Evolutionary conservation across 2,113 vertebrate genomes (phyloP).

Genomic region (Atlantisia rogersi): DNA sequence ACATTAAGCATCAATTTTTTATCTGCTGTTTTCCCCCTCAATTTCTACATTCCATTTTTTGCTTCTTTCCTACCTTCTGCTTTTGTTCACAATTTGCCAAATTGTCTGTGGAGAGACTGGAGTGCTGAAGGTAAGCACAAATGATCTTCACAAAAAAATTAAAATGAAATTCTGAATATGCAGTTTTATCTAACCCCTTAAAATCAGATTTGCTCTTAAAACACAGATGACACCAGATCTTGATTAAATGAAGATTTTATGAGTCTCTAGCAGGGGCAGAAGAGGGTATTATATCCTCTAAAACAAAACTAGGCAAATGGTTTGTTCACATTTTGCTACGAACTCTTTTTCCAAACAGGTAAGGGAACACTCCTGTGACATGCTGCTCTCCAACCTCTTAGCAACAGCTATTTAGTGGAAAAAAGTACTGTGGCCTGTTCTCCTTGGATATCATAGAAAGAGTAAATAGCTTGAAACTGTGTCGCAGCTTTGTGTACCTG

Average conservation of each 20-base stretch:
- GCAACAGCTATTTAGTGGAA: not conserved
- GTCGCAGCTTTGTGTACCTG: no score
- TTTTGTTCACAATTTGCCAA: not conserved
- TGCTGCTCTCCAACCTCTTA: not conserved
- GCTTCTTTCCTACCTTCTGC: not conserved
- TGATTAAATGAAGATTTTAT: not conserved
- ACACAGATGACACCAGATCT: not conserved
- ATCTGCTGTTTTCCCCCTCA: not conserved
- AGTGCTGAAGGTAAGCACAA: not conserved
- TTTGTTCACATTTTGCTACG: not conserved
- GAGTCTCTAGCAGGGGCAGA: not conserved
- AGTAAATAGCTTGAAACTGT: not conserved
- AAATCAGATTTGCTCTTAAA: not conserved
- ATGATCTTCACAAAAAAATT: not conserved
- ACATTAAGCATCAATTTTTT: accelerated
- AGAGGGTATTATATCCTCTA: not conserved
- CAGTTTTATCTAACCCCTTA: not conserved
- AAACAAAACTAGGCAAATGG: not conserved
- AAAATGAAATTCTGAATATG: not conserved
- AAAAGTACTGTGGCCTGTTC: not conserved
- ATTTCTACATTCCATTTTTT: not conserved
- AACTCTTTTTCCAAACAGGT: not conserved
- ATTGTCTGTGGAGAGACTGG: not conserved
- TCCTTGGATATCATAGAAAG: not conserved
- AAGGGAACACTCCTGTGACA: not conserved